These are phyloP conservation scores for Cinclus mexicanus DNA, from an alignment of 2,113 vertebrate species.

Conservation along the genomic window DNA sequence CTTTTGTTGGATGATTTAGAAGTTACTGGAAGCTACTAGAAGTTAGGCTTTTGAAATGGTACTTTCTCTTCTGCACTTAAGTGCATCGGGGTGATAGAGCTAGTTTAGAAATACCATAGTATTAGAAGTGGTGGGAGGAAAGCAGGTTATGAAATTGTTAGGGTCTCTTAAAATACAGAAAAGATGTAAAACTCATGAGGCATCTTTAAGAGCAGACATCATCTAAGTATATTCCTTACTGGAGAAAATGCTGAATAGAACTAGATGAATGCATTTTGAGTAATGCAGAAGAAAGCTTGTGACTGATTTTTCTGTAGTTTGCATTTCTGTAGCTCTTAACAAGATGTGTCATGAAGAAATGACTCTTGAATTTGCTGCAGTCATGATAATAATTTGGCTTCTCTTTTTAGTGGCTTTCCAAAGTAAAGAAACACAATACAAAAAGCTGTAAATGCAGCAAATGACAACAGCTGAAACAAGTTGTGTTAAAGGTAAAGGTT, in stretches of 20 bases:
- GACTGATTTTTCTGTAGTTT: neutral
- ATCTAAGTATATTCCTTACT: neutral
- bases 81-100: neutral
- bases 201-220: neutral
- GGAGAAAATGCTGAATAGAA: neutral
- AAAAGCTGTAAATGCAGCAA: neutral
- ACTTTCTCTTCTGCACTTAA: neutral
- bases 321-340: constrained; percentile 4
- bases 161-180: neutral
- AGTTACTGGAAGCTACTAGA: neutral
- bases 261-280: neutral
- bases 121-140: neutral
- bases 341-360: constrained; percentile 25
- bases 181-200: neutral
- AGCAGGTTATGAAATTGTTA: neutral
- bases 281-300: neutral
- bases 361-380: neutral
- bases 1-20: neutral
- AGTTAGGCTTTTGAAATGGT: neutral
- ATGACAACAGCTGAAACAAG: neutral
- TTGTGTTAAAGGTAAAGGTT: neutral
- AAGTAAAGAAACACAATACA: neutral
- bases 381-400: neutral
- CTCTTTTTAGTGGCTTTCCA: neutral
- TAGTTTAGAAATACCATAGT: neutral